Evolutionary conservation across 1,140 invertebrate species (phyloP), one percentile per base, ranked within the genome.

Genomic region (Drosophila varians): DNA sequence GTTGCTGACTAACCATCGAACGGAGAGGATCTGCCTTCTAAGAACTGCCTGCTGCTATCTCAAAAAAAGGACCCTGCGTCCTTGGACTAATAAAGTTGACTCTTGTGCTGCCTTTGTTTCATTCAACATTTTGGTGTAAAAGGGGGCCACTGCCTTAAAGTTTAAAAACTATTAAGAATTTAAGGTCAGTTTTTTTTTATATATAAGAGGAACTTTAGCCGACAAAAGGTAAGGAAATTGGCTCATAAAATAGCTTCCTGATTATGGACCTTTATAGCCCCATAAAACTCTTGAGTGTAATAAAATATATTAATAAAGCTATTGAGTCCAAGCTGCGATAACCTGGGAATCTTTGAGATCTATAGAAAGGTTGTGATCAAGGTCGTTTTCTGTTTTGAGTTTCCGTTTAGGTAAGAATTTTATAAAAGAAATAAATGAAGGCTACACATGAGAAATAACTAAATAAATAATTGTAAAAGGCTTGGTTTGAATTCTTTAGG

Each of bases 1-100:
- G 79, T 83, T 74, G 64, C 60, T 74, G 60, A 71, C 74, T 58
- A 60, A 21, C 58, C 21, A 26, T 43, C 51, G 58, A n/a, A 34
- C 52, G 18, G 47, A 28, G 19, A 45, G 55, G 36, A 68, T 61
- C 45, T 66, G 6, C 43, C 34, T 49, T 60, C 53, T 34, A 4
- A 14, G 25, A 46, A 46, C 4, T 38, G 16, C 6, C 31, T 7
- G 11, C 11, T 40, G 4, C 9, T 9, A 6, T 38, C 36, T 2
- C 14, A 1, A 28, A 18, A 18, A n/a, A 5, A 38, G 34, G 14
- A 8, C 18, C 48, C 7, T 28, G 45, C 0, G 5, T 21, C 58
- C 19, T 61, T 65, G 43, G 14, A 12, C 34, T 18, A 61, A 74
- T 71, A 40, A 69, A 31, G 5, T 40, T 9, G 8, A 1, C 25